Percentiles rank a stretch among this genome's conserved stretches.
Conservation (phyloP, 2,113 vertebrate species). For the Aplodontia rufa region DNA sequence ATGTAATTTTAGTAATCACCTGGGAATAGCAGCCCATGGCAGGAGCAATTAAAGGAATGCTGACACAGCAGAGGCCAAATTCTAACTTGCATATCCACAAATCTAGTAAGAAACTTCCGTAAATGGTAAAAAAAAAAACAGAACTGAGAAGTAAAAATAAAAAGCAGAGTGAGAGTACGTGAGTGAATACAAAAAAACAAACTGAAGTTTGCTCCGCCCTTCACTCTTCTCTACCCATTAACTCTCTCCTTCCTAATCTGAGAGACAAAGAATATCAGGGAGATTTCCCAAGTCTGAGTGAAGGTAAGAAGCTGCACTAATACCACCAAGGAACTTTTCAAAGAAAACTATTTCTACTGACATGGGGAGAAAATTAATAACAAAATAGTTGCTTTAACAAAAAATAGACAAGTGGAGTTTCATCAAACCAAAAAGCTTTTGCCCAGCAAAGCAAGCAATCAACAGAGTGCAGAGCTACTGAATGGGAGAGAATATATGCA, state of each 20-base stretch:
- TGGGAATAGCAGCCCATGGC: conserved; percentile 6
- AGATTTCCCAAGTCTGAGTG: neutral
- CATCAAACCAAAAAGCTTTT: neutral
- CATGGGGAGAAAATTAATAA: neutral
- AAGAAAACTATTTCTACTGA: neutral
- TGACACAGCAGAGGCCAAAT: conserved; percentile 15
- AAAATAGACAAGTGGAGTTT: neutral
- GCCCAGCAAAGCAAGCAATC: neutral
- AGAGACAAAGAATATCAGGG: neutral
- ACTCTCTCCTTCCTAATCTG: neutral
- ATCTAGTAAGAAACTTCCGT: conserved; percentile 37
- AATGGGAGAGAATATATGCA: neutral
- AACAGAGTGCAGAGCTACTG: neutral
- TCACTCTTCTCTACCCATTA: neutral
- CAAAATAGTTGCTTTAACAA: neutral
- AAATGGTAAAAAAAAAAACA: neutral
- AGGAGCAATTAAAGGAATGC: conserved; percentile 43
- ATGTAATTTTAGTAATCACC: conserved; percentile 62
- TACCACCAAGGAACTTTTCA: neutral
- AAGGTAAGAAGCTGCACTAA: neutral
- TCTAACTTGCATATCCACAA: neutral
- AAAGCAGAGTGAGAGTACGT: neutral
- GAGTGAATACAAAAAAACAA: neutral
- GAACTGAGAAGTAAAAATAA: neutral
- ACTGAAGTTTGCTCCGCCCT: neutral